Evolutionary conservation across 1,140 invertebrate genomes (phyloP), one percentile per base, ranked within the genome.

Genomic region (Cyclargus thomasi): DNA sequence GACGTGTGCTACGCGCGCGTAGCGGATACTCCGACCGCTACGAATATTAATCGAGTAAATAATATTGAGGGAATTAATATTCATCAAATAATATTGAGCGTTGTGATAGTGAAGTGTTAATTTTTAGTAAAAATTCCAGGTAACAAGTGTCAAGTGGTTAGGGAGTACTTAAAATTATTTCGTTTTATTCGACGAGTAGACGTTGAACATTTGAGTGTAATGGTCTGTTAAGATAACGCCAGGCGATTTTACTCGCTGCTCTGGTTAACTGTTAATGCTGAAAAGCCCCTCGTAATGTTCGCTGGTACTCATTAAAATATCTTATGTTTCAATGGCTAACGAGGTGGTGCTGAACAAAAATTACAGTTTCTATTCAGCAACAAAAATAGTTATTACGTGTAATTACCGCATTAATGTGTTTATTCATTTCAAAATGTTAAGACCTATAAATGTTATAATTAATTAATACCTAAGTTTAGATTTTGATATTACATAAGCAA

Each of bases 181-280:
- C 68, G 78, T 76, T 86, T 83, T 74, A 79, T 80, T 75, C 75
- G 75, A 70, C 66, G 71, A 77, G 70, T 77, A 78, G 65, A 66
- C 78, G 76, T 81, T 74, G 76, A 79, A 75, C 76, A 75, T 78
- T 80, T 76, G 73, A 74, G 77, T 80, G 71, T 83, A 85, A 87
- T 85, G 81, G 81, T 75, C 80, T 81, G 79, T 85, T 85, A 80
- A 85, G 83, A 85, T 87, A 84, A 80, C 77, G 76, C 75, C 71
- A 76, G 73, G 72, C 70, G 71, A 79, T 75, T 71, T 69, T 67
- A 70, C 68, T 69, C 68, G 65, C 57, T 35, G 70, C 65, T 64
- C 64, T 74, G 70, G 73, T 77, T 74, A 72, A 71, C 67, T 71
- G 69, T 74, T 71, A 74, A 74, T 67, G 67, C 67, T 68, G 59